Conservation (phyloP, 2,888 invertebrate genomes). For the Platycheirus rosarum region DNA sequence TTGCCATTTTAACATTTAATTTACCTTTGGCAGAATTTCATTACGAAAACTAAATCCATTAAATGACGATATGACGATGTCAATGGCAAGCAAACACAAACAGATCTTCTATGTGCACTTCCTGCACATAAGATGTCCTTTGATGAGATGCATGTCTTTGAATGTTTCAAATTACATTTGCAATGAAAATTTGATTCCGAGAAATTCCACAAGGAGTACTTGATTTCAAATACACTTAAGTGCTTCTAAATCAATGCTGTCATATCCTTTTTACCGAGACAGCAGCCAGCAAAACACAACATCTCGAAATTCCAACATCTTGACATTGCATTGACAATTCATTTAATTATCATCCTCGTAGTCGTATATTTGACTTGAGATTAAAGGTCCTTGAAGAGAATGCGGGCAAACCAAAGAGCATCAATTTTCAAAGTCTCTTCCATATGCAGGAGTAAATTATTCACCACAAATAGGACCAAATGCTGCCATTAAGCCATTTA, state of each 20-base stretch:
- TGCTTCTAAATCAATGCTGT: conserved; percentile 26
- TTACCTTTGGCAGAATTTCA: conserved; percentile 33
- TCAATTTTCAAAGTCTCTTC: conserved; percentile 16
- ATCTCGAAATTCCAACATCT: conserved; percentile 10
- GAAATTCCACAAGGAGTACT: conserved; percentile 19
- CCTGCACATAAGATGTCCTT: too few species aligned
- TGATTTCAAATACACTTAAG: conserved; percentile 6
- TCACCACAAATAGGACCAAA: conserved; percentile 39
- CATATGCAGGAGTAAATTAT: conserved; percentile 37
- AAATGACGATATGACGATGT: not conserved
- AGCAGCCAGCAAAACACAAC: not conserved
- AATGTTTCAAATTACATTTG: conserved; percentile 34
- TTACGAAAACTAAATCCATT: conserved; percentile 15
- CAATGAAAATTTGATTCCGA: not conserved
- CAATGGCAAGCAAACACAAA: not conserved
- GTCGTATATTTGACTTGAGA: not conserved
- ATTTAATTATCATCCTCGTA: conserved; percentile 30
- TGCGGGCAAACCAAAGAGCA: not conserved
- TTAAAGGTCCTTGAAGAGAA: conserved; percentile 4
- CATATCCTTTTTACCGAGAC: conserved; percentile 17
- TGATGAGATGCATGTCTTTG: conserved; percentile 33
- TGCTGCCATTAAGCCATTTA: conserved; percentile 21
- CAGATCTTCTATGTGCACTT: conserved; percentile 9
- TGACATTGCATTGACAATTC: conserved; percentile 50
- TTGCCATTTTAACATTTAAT: conserved; percentile 39